Base-by-base conservation (phyloP, 2,113 vertebrate genomes). In the Labrus mixtus region DNA sequence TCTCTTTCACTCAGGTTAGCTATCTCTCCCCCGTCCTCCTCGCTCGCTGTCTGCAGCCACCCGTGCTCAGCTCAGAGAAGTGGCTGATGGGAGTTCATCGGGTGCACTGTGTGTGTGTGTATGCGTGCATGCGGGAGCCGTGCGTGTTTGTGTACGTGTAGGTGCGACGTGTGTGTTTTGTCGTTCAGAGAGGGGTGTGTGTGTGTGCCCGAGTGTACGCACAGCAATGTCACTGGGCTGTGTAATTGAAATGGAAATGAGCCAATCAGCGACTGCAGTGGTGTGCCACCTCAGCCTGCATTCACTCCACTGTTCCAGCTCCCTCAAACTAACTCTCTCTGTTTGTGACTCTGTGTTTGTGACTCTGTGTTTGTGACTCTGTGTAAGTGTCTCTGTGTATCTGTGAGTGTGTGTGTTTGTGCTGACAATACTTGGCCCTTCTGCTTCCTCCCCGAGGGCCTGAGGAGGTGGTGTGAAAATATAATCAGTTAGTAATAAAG, bases 171-270 rank as follows among this genome's bases (percentile, higher is more conserved):
- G 29, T 19, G 6, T 33, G 54, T 33, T 33, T 33, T 6, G 1
- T 59, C 58, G 67, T 64, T 29, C 17, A 51, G 48, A 3, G 48
- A n/a, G 48, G 29, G 48, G 59, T 62, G 77, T 78, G 65, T 61
- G 65, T 61, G 63, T 61, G 79, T 78, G 81, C 58, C 68, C n/a
- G 71, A 70, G 76, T 70, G 80, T 84, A 51, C 59, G 55, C 84
- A 89, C 92, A 89, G 92, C 93, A 80, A 87, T 95, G 94, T 93
- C 95, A 92, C 90, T 96, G 93, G 93, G 91, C 96, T 97, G 94
- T 96, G 94, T 97, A 96, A 97, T 96, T 97, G 94, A 94, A 94
- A 95, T 96, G 95, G 96, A 96, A 96, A 90, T 91, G 86, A 94
- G 95, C 96, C 96, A 97, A 93, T 93, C 76, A 67, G 83, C 79